A percentile compares a stretch with the other conserved stretches of the same genome.
Evolutionary conservation across 2,113 vertebrate species (phyloP).

Genomic region (Axis porcinus): DNA sequence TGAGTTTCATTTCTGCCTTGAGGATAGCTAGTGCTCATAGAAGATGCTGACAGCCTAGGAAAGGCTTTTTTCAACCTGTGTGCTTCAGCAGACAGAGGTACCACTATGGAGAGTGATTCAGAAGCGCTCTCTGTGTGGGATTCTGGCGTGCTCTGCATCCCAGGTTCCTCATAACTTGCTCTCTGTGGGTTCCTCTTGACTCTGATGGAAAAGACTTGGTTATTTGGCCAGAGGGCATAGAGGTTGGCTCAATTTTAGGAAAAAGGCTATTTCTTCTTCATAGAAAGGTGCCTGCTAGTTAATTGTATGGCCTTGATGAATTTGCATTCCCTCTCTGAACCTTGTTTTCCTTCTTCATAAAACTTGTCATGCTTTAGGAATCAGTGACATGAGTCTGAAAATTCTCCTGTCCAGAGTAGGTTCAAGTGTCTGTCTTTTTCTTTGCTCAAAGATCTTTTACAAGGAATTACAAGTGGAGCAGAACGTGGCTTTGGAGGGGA

Average conservation of each 20-base stretch:
- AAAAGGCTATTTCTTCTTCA: neutral
- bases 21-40: neutral
- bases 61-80: neutral
- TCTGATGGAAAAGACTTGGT: neutral
- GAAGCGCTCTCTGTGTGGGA: neutral
- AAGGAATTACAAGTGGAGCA: slow-evolving; percentile 42
- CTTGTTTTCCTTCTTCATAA: slow-evolving; percentile 2
- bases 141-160: neutral
- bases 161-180: neutral
- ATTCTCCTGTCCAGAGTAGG: neutral
- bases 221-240: neutral
- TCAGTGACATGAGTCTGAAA: neutral
- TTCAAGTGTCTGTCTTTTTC: neutral
- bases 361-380: neutral
- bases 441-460: slow-evolving; percentile 47
- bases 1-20: slow-evolving; percentile 38
- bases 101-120: neutral
- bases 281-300: neutral
- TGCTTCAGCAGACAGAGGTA: neutral
- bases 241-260: neutral
- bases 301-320: neutral
- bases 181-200: neutral
- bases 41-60: neutral
- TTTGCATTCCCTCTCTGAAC: neutral
- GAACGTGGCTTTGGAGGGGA: neutral